Evolutionary conservation across 2,797 vertebrate genomes (phyloP).

Genomic region (Cyprinella venusta): DNA sequence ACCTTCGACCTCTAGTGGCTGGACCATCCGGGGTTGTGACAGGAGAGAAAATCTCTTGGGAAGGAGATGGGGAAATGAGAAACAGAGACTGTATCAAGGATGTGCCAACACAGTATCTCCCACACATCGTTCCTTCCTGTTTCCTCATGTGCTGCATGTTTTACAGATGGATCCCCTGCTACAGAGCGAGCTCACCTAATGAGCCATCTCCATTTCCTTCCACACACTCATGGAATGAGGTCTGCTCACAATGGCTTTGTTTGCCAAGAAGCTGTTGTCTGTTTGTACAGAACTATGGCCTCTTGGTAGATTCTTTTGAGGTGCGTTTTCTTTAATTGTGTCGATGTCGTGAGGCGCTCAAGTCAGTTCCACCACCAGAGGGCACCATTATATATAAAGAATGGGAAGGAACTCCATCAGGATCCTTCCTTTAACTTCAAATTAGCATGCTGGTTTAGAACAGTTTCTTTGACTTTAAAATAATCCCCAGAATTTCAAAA

Average conservation of each 20-base stretch:
- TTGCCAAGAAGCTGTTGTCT: conserved; percentile 32
- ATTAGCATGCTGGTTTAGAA: conserved; percentile 3
- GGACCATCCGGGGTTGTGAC: conserved; percentile 68
- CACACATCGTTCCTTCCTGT: conserved; percentile 40
- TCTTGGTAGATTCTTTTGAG: not conserved
- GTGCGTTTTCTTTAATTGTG: not conserved
- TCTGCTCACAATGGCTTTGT: conserved; percentile 36
- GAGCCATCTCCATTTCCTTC: conserved; percentile 45
- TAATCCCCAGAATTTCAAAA: not conserved
- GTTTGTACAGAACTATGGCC: conserved; percentile 16
- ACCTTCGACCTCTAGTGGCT: conserved; percentile 71
- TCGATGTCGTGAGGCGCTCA: not conserved
- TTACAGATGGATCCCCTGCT: conserved; percentile 50
- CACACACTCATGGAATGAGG: conserved; percentile 31
- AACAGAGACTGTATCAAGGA: conserved; percentile 20
- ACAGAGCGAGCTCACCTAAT: conserved; percentile 46
- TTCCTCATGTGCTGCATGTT: conserved; percentile 38
- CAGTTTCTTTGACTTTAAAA: not conserved
- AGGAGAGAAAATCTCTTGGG: conserved; percentile 63
- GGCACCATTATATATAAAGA: conserved; percentile 66
- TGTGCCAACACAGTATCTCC: conserved; percentile 27
- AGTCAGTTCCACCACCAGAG: conserved; percentile 63
- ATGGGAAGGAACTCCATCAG: conserved; percentile 8
- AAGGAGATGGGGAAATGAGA: not conserved
- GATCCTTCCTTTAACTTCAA: conserved; percentile 4